Percentiles rank a stretch among this genome's conserved stretches.
phyloP scores from a whole-genome alignment of 2,888 invertebrate species.

The Macropis europaea region DNA sequence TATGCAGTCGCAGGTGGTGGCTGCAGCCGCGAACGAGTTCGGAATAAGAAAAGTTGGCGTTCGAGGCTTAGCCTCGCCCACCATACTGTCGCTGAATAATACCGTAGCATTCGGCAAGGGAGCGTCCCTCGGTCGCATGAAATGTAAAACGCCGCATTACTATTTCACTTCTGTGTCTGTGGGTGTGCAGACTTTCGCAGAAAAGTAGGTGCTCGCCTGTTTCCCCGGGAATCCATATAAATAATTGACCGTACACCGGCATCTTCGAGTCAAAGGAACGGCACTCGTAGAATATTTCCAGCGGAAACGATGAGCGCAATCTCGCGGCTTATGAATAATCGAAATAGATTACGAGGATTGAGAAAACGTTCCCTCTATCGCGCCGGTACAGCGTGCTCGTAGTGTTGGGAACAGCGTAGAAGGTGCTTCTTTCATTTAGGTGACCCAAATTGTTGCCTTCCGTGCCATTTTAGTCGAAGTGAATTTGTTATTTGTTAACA shows the following conservation, averaged over 20 bases:
- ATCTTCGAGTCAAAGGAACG: neutral
- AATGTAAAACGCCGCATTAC: conserved; percentile 58
- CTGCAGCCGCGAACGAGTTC: conserved; percentile 11
- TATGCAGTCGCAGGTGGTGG: conserved; percentile 16
- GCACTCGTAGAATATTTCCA: neutral
- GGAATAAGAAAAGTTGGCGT: conserved; percentile 57
- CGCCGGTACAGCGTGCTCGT: too few species aligned
- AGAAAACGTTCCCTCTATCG: neutral
- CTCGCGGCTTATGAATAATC: conserved; percentile 34
- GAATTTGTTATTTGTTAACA: too few species aligned
- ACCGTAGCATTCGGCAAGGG: conserved; percentile 25
- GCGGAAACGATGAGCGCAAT: conserved; percentile 5
- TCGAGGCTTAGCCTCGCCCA: conserved; percentile 43
- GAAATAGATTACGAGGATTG: conserved; percentile 36
- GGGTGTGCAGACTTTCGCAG: conserved; percentile 35
- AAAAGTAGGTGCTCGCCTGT: conserved; percentile 10
- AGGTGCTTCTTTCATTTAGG: too few species aligned
- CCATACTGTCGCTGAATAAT: conserved; percentile 50
- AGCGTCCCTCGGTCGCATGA: conserved; percentile 45
- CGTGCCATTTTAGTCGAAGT: too few species aligned
- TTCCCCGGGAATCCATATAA: conserved; percentile 35
- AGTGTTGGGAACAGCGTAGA: neutral
- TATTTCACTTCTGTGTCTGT: conserved; percentile 50
- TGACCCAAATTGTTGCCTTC: too few species aligned
- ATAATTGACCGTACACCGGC: conserved; percentile 41